phyloP scores from a whole-genome alignment of 2,797 vertebrate genomes.

The Sphenopsis melanotis region DNA sequence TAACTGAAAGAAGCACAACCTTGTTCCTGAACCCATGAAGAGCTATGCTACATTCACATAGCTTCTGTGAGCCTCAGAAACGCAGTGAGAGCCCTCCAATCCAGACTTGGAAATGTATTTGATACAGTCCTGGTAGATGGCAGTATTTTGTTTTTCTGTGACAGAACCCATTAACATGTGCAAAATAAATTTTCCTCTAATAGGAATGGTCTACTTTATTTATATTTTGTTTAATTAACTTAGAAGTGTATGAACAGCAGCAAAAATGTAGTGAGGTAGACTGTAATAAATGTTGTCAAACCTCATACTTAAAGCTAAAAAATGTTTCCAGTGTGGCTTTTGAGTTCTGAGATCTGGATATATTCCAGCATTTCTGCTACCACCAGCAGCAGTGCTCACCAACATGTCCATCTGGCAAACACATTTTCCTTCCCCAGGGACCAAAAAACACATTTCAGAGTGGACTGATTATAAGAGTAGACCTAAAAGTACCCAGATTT shows the following conservation, averaged over 20 bases:
- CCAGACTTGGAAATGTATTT: neutral
- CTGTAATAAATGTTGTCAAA: neutral
- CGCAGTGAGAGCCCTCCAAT: neutral
- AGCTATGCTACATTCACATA: fast-evolving
- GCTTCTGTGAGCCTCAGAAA: neutral
- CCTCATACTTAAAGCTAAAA: neutral
- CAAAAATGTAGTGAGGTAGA: neutral
- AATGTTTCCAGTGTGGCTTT: neutral
- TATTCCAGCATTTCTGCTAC: neutral
- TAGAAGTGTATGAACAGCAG: neutral
- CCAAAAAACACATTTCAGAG: neutral
- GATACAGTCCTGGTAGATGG: neutral
- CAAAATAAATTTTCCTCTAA: neutral
- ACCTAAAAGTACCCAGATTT: neutral
- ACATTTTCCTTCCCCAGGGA: neutral
- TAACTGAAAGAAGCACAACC: neutral
- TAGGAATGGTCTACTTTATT: neutral
- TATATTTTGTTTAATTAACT: neutral
- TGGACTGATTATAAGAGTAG: neutral
- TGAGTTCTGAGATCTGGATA: neutral
- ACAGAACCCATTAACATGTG: neutral
- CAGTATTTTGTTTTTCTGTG: neutral
- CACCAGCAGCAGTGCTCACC: neutral
- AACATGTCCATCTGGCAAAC: neutral
- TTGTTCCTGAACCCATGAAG: neutral